A percentile compares a stretch with the other conserved stretches of the same genome.
Evolutionary conservation across 2,888 invertebrate genomes (phyloP).

Genomic region (Cartodere bifasciata): DNA sequence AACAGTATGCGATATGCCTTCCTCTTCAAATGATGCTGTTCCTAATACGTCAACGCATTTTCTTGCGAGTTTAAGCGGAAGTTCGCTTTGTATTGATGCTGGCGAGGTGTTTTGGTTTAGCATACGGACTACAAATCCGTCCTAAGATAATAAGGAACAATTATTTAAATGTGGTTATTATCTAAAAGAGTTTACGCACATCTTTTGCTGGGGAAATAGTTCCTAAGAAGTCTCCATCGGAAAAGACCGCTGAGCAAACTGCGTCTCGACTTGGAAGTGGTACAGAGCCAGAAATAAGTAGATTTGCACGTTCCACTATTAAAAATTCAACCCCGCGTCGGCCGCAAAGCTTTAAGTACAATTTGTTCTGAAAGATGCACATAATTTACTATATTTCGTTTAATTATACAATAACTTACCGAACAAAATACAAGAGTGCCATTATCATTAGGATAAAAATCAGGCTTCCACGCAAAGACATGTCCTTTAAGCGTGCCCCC

Average conservation of each 20-base stretch:
- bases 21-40: constrained; percentile 58
- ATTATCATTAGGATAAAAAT: constrained; percentile 67
- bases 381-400: neutral
- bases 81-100: constrained; percentile 45
- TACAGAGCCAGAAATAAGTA: constrained; percentile 38
- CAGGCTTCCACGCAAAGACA: constrained; percentile 70
- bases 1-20: constrained; percentile 33
- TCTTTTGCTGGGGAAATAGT: constrained; percentile 69
- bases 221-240: constrained; percentile 68
- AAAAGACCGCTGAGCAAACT: constrained; percentile 49
- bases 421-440: constrained; percentile 82
- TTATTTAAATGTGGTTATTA: neutral
- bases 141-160: constrained; percentile 37
- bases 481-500: constrained; percentile 88
- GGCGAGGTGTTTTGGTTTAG: constrained; percentile 50
- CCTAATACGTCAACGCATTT: constrained; percentile 71
- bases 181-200: constrained; percentile 36
- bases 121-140: constrained; percentile 66
- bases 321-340: constrained; percentile 40
- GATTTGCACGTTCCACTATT: constrained; percentile 41
- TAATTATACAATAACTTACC: constrained; percentile 48
- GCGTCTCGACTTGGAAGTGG: constrained; percentile 35
- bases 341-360: constrained; percentile 60
- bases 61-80: constrained; percentile 63
- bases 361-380: constrained; percentile 56